Base-by-base conservation (phyloP, 37 sponge, comb jelly and placozoan genomes). In the Aplysina aerophoba region DNA sequence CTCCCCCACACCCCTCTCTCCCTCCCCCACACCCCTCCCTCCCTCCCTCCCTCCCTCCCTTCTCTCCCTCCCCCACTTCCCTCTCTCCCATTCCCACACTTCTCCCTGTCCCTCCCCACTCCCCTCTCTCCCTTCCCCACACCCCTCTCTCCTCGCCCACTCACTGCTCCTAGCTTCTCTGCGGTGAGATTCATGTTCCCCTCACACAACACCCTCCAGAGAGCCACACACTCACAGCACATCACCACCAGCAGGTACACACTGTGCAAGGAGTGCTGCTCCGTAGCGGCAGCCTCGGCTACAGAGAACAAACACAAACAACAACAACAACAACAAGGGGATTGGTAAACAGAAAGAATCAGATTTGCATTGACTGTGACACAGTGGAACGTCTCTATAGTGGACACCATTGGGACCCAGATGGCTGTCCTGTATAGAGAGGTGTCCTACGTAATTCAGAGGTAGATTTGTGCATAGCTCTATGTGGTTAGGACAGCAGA, bases 171-270 rank as follows among this genome's bases (percentile, higher is more conserved):
- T 4, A 97, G 74, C 1, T 80, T 90, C n/a, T 69, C 78, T 28
- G 84, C 90, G 0, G 88, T 64, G 36, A 88, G 83, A 31, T 80
- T 71, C 33, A 97, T 57, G 69, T 94, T 85, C 73, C 90, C 41
- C 57, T 97, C 95, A 88, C 95, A 95, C 39, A 97, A 65, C 36
- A 95, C 78, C 68, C 90, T 92, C 97, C 97, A 97, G 79, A 97
- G 86, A 54, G 91, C 90, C 73, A 95, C 83, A 80, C 85, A 90
- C 57, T 97, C 97, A 68, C 85, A 89, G 74, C 93, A 89, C 57
- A 41, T 83, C 15, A 83, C 74, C 28, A 95, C 85, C 74, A 97
- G 88, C 60, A 39, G 84, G 83, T 85, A 73, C 25, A 97, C 50
- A 33, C 79, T 60, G n/a, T 83, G 77, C 15, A 93, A 73, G 4